phyloP scores from a whole-genome alignment of 2,797 vertebrate species.

The Rousettus madagascariensis region DNA sequence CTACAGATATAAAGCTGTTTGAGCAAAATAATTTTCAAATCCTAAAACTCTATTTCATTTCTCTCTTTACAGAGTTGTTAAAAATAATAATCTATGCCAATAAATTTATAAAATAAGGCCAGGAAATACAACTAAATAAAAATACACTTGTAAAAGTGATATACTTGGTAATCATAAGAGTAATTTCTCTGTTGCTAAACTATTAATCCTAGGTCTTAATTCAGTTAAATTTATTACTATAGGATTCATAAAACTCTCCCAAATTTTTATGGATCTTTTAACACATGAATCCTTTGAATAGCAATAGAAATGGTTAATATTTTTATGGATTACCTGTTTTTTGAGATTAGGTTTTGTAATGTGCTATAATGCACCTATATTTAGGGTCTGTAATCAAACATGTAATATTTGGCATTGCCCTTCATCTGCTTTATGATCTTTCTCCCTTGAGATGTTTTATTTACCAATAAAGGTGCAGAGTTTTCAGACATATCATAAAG shows the following conservation, averaged over 20 bases:
- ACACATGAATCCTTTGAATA: neutral
- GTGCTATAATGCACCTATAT: neutral
- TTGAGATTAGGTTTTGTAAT: slow-evolving; percentile 21
- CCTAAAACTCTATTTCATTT: slow-evolving; percentile 55
- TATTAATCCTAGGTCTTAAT: slow-evolving; percentile 12
- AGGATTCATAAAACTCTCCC: slow-evolving; percentile 14
- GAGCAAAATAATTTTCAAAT: slow-evolving; percentile 50
- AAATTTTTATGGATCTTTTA: slow-evolving; percentile 40
- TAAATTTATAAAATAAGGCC: slow-evolving; percentile 59
- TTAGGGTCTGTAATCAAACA: neutral
- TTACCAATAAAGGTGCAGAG: neutral
- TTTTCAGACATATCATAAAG: neutral
- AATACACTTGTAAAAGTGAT: slow-evolving; percentile 61
- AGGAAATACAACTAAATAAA: slow-evolving; percentile 57
- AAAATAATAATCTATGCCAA: slow-evolving; percentile 59
- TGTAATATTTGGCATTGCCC: neutral
- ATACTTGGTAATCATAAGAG: slow-evolving; percentile 39
- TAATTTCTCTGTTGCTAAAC: slow-evolving; percentile 7
- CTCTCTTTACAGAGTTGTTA: slow-evolving; percentile 55
- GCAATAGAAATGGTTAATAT: neutral
- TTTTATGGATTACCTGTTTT: neutral
- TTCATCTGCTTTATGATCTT: neutral
- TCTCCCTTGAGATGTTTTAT: neutral
- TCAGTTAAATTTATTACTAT: slow-evolving; percentile 45
- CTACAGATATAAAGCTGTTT: slow-evolving; percentile 31